Evolutionary conservation across 1,140 invertebrate species (phyloP), one percentile per base, ranked within the genome.

Genomic region (Philotrypesis tridentata): DNA sequence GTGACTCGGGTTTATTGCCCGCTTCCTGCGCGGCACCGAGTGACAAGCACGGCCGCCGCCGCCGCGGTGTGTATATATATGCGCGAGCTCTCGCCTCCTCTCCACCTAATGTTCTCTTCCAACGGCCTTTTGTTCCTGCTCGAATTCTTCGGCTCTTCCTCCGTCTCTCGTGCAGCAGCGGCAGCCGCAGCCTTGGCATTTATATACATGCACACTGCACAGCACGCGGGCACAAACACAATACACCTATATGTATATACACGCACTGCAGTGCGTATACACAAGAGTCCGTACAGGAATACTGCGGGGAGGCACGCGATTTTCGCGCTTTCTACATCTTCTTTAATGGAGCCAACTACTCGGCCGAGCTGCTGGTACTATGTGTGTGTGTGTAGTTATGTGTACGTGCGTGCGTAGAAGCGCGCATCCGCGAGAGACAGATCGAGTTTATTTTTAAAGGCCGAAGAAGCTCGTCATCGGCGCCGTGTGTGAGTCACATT

Each of bases 1-100:
- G 48, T 55, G 48, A 55, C 48, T 55, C 21, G 48, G n/a, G 23
- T 65, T 70, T 70, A 70, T 70, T 37, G 31, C 29, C 29, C 68
- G 61, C 68, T 70, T 37, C 68, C 68, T 70, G 29, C 31, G 68
- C 21, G 2, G 48, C 4, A 9, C 9, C 3, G 4, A 55, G 48
- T 55, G 48, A 55, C 48, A 55, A 55, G 48, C 48, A 48, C n/a
- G n/a, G n/a, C n/a, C n/a, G n/a, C n/a, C n/a, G n/a, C n/a, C n/a
- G n/a, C n/a, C n/a, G n/a, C n/a, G n/a, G n/a, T n/a, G n/a, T n/a
- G n/a, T n/a, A n/a, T n/a, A n/a, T n/a, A n/a, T n/a, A n/a, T n/a
- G 43, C 14, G 31, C 9, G 14, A 4, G 68, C 31, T 33, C 68
- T 37, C 8, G 11, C 9, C 33, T 29, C 29, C 37, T 37, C 17